phyloP scores from a whole-genome alignment of 2,888 invertebrate genomes.

The Nomada ferruginata region DNA sequence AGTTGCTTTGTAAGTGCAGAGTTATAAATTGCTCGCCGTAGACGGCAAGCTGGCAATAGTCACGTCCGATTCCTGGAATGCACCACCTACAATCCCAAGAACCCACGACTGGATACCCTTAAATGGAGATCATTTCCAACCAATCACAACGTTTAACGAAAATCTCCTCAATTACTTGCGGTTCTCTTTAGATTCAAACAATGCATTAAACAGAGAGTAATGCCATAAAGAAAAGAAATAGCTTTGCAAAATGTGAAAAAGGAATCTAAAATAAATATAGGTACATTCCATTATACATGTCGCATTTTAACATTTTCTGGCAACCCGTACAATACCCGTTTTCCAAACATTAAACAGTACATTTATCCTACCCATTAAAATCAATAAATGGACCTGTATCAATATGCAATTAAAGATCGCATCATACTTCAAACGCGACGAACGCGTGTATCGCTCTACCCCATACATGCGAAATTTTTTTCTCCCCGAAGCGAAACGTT shows the following conservation, averaged over 20 bases:
- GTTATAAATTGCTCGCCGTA: slow-evolving; percentile 36
- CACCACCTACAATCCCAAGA: slow-evolving; percentile 42
- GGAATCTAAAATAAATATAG: neutral
- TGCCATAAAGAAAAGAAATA: neutral
- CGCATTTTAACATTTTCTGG: too few relatives aligned
- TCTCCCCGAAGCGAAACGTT: slow-evolving; percentile 42
- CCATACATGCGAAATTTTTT: slow-evolving; percentile 16
- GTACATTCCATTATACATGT: too few relatives aligned
- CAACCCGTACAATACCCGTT: too few relatives aligned
- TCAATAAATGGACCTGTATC: neutral
- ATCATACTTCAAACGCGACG: slow-evolving; percentile 40
- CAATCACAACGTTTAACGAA: slow-evolving; percentile 35
- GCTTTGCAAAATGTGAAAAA: neutral
- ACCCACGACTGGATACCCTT: slow-evolving; percentile 22
- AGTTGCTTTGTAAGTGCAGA: slow-evolving; percentile 10
- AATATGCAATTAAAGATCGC: slow-evolving; percentile 28
- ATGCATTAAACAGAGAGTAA: neutral
- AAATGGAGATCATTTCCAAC: slow-evolving; percentile 24
- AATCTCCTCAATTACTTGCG: slow-evolving; percentile 20
- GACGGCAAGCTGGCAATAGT: slow-evolving; percentile 37
- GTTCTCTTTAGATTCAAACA: neutral
- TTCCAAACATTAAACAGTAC: neutral
- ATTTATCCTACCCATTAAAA: neutral
- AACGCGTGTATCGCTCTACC: neutral
- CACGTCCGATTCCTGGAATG: slow-evolving; percentile 38